Evolutionary conservation across 2,888 invertebrate species (phyloP).

Genomic region (Beris morrisii): DNA sequence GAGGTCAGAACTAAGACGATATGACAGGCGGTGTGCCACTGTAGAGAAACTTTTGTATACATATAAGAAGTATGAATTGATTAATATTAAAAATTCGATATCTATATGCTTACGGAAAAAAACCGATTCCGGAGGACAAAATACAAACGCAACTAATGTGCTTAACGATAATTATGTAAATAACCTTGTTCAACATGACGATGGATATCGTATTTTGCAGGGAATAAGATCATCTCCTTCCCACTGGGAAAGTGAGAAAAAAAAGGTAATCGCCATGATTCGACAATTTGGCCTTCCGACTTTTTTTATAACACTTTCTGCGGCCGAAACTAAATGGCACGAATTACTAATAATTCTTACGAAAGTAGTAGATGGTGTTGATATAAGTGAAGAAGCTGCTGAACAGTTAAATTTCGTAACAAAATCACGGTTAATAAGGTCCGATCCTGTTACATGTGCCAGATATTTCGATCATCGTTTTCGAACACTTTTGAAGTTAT

Average conservation of each 20-base stretch:
- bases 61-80: constrained; percentile 6
- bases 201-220: constrained; percentile 38
- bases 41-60: constrained; percentile 6
- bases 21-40: constrained; percentile 1
- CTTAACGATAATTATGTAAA: constrained; percentile 38
- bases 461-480: constrained; percentile 26
- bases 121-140: constrained; percentile 31
- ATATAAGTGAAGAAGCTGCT: constrained; percentile 36
- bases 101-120: constrained; percentile 41
- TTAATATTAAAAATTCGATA: constrained; percentile 3
- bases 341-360: constrained; percentile 36
- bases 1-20: not conserved
- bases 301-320: constrained; percentile 28
- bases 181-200: constrained; percentile 38
- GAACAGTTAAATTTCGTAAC: constrained; percentile 29
- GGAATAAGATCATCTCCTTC: constrained; percentile 39
- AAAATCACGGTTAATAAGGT: constrained; percentile 41
- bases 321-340: constrained; percentile 38
- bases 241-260: constrained; percentile 43
- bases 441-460: constrained; percentile 43
- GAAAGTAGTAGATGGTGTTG: constrained; percentile 14
- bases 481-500: constrained; percentile 13
- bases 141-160: constrained; percentile 36
- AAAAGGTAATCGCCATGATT: constrained; percentile 33
- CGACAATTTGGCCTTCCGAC: constrained; percentile 23